phyloP scores from a whole-genome alignment of 1,140 invertebrate species.

The Andricus grossulariae region DNA sequence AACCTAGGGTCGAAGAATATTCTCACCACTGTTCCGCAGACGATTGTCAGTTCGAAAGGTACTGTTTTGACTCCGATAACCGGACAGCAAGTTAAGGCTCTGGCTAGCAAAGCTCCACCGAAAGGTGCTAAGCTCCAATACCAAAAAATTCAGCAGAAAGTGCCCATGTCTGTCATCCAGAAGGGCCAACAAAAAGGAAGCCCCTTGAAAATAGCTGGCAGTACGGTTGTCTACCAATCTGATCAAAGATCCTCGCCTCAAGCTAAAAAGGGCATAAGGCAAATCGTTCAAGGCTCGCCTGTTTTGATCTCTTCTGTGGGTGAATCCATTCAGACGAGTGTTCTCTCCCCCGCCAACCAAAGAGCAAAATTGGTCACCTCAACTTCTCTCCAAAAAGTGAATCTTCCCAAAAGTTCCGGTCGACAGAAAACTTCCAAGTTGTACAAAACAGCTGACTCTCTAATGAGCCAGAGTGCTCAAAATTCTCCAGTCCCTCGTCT shows the following conservation, averaged over 20 bases:
- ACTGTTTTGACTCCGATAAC: constrained; percentile 74
- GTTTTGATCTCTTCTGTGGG: constrained; percentile 39
- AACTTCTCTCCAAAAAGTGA: constrained; percentile 54
- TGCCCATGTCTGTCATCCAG: constrained; percentile 58
- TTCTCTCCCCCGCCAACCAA: constrained; percentile 42
- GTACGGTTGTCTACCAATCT: constrained; percentile 56
- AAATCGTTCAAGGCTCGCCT: constrained; percentile 47
- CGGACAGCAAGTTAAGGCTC: constrained; percentile 71
- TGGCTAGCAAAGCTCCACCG: constrained; percentile 65
- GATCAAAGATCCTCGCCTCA: constrained; percentile 42
- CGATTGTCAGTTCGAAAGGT: constrained; percentile 59
- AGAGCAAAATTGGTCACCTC: constrained; percentile 50
- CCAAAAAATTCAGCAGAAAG: constrained; percentile 61
- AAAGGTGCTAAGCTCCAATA: constrained; percentile 66
- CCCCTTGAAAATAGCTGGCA: constrained; percentile 45
- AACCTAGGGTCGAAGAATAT: constrained; percentile 74
- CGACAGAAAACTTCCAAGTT: constrained; percentile 6
- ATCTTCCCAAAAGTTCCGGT: constrained; percentile 52
- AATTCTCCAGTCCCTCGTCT: constrained; percentile 26
- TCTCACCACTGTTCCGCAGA: constrained; percentile 65
- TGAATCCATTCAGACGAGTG: constrained; percentile 39
- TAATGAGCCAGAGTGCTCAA: constrained; percentile 10
- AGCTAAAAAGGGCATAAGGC: constrained; percentile 57
- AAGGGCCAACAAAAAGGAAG: constrained; percentile 55
- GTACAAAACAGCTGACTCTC: neutral